Base-by-base conservation (phyloP, 2,888 invertebrate genomes). In the Acrocyrtus sp. region DNA sequence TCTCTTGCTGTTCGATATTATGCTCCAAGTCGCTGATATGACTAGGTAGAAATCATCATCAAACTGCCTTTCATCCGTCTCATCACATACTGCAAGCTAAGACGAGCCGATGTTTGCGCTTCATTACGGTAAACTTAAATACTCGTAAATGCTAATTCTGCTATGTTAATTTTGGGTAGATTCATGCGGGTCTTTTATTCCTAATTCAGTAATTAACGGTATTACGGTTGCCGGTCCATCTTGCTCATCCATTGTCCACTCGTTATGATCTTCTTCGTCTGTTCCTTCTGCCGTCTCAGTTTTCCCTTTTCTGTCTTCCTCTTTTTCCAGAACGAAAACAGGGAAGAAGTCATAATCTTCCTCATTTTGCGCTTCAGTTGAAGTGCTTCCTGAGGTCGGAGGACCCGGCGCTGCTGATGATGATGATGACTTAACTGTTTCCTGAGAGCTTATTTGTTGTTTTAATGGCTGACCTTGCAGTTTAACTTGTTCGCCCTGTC, bases 191-290 rank as follows among this genome's bases (percentile, higher is more conserved):
- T 80, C 77, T 65, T 81, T 81, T 5, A 81, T 74, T 5, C 81
- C 81, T n/a, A 81, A 57, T 22, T 80, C 81, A 6, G 81, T 81
- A 15, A 81, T 81, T 2, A 81, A 62, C 4, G 81, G 81, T 29
- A 81, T 81, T 1, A 78, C 80, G 2, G 81, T 81, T 6, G 77
- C 73, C 15, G 77, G 74, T 5, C 75, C 77, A 43, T 78, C 78
- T 41, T 75, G 61, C 57, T 66, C 74, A 39, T 73, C 77, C 43
- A 66, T 58, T 10, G 75, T 77, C 53, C 75, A 54, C 41, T 75
- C 73, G 22, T 53, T 57, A 21, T 68, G 68, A 22, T 70, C 72
- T 19, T 61, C 69, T n/a, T 76, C 75, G n/a, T 65, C 69, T 5
- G 63, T 63, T 8, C 53, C 74, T 6, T 72, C 70, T 22, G 57